Conservation (phyloP, 2,797 vertebrate genomes). For the Denticeps clupeoides region DNA sequence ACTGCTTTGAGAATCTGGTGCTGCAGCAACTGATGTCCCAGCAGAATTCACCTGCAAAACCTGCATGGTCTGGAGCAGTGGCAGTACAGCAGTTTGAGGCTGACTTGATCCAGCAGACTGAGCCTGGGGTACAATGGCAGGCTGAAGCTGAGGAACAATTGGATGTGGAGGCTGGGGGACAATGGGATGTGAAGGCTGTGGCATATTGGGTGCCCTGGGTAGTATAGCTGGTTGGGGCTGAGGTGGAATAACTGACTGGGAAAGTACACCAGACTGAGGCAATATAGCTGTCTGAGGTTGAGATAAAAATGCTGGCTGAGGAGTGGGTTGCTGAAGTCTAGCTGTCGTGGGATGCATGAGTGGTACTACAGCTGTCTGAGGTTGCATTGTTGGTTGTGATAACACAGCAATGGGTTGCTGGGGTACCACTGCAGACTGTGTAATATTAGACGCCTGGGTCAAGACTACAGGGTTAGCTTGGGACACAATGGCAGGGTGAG, state of each 20-base stretch:
- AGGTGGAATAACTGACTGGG: slow-evolving; percentile 14
- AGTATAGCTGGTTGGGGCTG: slow-evolving; percentile 27
- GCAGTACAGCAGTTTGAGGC: slow-evolving; percentile 69
- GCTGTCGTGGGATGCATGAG: slow-evolving; percentile 52
- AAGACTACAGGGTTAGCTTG: slow-evolving; percentile 50
- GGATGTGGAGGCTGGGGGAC: slow-evolving; percentile 33
- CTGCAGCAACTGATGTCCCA: slow-evolving; percentile 47
- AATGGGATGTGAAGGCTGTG: slow-evolving; percentile 10
- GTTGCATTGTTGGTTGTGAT: slow-evolving; percentile 46
- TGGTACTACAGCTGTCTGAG: slow-evolving; percentile 59
- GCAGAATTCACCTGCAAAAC: slow-evolving; percentile 87
- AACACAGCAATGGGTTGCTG: slow-evolving; percentile 52
- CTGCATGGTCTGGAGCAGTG: slow-evolving; percentile 89
- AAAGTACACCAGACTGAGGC: too few relatives aligned
- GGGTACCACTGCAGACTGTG: slow-evolving; percentile 46
- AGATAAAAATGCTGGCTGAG: slow-evolving; percentile 16
- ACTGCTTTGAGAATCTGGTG: slow-evolving; percentile 64
- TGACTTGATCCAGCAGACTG: slow-evolving; percentile 38
- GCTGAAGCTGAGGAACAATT: slow-evolving; percentile 33
- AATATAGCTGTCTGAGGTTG: slow-evolving; percentile 21
- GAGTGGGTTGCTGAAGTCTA: slow-evolving; percentile 5
- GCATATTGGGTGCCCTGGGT: too few relatives aligned
- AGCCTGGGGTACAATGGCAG: slow-evolving; percentile 40
- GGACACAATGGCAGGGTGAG: slow-evolving; percentile 41
- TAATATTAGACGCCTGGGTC: slow-evolving; percentile 46